phyloP scores from a whole-genome alignment of 2,797 vertebrate species.

The Austrolebias charrua region DNA sequence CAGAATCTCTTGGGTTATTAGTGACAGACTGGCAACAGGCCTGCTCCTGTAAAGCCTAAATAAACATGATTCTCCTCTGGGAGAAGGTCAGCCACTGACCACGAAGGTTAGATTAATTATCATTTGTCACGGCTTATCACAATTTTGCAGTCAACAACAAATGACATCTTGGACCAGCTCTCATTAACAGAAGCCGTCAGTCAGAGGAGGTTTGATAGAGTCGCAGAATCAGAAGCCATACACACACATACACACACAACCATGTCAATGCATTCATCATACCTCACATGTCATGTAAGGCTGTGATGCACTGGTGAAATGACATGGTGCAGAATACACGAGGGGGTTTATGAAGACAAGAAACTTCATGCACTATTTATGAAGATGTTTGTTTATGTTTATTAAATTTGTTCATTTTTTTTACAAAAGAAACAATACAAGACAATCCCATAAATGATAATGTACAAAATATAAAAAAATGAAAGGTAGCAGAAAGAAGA shows the following conservation, averaged over 20 bases:
- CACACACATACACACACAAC: background rate
- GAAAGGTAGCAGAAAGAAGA: too few species aligned
- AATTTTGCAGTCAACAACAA: slow-evolving; percentile 39
- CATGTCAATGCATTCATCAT: slow-evolving; percentile 21
- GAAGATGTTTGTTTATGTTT: too few species aligned
- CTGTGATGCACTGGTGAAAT: slow-evolving; percentile 30
- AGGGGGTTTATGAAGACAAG: slow-evolving; percentile 1
- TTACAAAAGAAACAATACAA: too few species aligned
- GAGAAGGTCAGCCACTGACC: slow-evolving; percentile 44
- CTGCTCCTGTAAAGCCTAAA: slow-evolving; percentile 27
- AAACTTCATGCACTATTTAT: slow-evolving; percentile 51
- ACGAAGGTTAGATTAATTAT: slow-evolving; percentile 54
- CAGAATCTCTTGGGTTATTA: slow-evolving; percentile 22
- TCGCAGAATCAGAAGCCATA: slow-evolving; percentile 17
- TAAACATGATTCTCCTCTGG: slow-evolving; percentile 43
- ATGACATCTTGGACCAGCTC: slow-evolving; percentile 26
- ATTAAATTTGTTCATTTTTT: too few species aligned
- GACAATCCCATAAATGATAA: too few species aligned
- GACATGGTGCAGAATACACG: slow-evolving; percentile 24
- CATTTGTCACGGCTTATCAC: slow-evolving; percentile 59
- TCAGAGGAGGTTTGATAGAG: slow-evolving; percentile 24
- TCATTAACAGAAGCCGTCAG: slow-evolving; percentile 10
- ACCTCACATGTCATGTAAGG: slow-evolving; percentile 22
- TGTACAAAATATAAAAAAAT: too few species aligned
- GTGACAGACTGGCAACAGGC: slow-evolving; percentile 30